Percentiles rank a stretch among this genome's conserved stretches.
phyloP scores from a whole-genome alignment of 1,140 invertebrate genomes.

The Melipona quadrifasciata region DNA sequence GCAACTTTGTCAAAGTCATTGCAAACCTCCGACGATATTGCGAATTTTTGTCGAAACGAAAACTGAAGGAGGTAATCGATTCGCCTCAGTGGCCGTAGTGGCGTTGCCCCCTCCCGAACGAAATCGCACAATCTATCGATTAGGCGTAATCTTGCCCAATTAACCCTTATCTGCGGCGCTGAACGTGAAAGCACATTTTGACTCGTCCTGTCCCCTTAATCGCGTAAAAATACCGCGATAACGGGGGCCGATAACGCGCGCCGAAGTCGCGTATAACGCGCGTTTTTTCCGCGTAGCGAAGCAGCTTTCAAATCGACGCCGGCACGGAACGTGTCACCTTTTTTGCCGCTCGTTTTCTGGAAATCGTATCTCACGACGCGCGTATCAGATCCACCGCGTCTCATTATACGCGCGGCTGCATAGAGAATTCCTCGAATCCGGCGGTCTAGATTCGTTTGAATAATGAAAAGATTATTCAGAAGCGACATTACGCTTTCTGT shows the following conservation, averaged over 20 bases:
- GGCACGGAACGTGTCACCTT: neutral
- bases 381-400: conserved; percentile 17
- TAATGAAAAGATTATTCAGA: conserved; percentile 23
- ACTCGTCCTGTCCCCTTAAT: neutral
- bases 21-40: neutral
- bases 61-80: neutral
- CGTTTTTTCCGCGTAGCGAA: neutral
- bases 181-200: conserved; percentile 5
- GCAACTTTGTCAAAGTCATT: neutral
- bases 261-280: neutral
- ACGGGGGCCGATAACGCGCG: neutral
- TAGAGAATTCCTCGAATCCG: conserved; percentile 15
- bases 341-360: neutral
- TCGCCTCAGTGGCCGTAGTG: neutral
- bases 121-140: conserved; percentile 9
- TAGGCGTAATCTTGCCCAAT: conserved; percentile 4
- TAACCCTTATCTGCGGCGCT: neutral
- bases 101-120: neutral
- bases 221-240: neutral
- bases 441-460: conserved; percentile 6
- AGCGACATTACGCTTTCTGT: neutral
- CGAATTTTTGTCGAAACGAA: neutral
- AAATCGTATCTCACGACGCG: conserved; percentile 27
- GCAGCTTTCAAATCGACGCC: neutral
- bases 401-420: neutral